Evolutionary conservation across 2,797 vertebrate genomes (phyloP), one percentile per base, ranked within the genome.

Genomic region (Cyclopterus lumpus): DNA sequence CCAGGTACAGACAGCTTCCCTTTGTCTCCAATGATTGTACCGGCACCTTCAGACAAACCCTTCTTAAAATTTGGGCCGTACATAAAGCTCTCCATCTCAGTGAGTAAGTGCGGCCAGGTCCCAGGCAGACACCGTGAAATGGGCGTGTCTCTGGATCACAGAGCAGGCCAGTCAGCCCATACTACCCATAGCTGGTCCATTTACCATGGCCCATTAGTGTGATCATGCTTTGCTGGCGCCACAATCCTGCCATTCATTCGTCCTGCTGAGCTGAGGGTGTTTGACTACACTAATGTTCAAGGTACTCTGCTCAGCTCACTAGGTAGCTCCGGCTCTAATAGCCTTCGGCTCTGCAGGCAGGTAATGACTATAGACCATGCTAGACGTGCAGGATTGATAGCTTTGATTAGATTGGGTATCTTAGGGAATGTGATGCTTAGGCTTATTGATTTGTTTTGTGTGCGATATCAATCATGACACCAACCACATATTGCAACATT

Each of bases 91-190:
- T 94, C 92, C 93, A 92, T 94, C 93, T 93, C 81, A 0, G 81
- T 93, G 94, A 95, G 86, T 90, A 81, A 95, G 92, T 92, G 90
- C 65, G 40, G 81, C 75, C 67, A 70, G 89, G 84, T 87, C 83
- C 79, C 61, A 6, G 84, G 87, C 91, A 94, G 93, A 93, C 92
- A 95, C 93, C 90, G 84, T 94, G 94, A 95, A 95, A 95, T 95
- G 92, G 94, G 88, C 88, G 89, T 26, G 64, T 92, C 88, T 90
- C 79, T 88, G 94, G 94, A 93, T 95, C 94, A 94, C 76, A 53
- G 90, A 89, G 88, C 93, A 86, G 87, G 89, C 87, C 89, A 67
- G 60, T 60, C 82, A 65, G 85, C 86, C 86, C 73, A 71, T 40
- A 60, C 86, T 71, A 84, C 67, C 83, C 85, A 65, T 79, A 84